Evolutionary conservation across 1,140 invertebrate genomes (phyloP).

Genomic region (Battus philenor): DNA sequence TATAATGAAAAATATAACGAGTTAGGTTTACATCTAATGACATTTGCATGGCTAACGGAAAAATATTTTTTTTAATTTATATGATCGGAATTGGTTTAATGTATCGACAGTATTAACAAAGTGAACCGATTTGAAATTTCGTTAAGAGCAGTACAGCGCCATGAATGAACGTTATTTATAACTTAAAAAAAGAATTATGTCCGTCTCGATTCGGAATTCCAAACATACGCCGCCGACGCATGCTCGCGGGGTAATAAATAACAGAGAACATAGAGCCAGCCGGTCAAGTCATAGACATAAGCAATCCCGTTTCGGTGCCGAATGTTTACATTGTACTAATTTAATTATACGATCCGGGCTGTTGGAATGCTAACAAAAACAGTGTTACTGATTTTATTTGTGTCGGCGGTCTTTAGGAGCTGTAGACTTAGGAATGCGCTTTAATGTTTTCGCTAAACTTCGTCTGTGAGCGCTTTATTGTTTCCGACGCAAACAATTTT

Average conservation of each 20-base stretch:
- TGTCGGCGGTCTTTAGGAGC: background rate
- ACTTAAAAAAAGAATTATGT: background rate
- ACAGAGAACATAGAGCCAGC: background rate
- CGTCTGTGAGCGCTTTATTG: too few relatives aligned
- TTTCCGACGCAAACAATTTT: too few relatives aligned
- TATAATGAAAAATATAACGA: too few relatives aligned
- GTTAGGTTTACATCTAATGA: too few relatives aligned
- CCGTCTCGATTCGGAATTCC: background rate
- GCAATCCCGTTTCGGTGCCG: background rate
- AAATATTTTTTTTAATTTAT: too few relatives aligned
- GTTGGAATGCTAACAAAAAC: background rate
- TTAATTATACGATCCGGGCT: background rate
- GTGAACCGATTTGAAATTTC: too few relatives aligned
- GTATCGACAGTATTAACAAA: too few relatives aligned
- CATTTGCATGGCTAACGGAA: too few relatives aligned
- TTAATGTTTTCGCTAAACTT: background rate
- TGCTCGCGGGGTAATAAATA: background rate
- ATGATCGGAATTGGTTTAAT: too few relatives aligned
- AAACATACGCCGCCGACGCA: background rate
- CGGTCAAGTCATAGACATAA: background rate
- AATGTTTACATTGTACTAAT: conserved; percentile 4
- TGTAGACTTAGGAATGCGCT: conserved; percentile 2
- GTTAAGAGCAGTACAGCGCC: too few relatives aligned
- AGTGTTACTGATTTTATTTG: background rate
- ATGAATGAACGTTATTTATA: conserved; percentile 6